Evolutionary conservation across 2,113 vertebrate species (phyloP), one percentile per base, ranked within the genome.

Genomic region (Chascanopsetta lugubris): DNA sequence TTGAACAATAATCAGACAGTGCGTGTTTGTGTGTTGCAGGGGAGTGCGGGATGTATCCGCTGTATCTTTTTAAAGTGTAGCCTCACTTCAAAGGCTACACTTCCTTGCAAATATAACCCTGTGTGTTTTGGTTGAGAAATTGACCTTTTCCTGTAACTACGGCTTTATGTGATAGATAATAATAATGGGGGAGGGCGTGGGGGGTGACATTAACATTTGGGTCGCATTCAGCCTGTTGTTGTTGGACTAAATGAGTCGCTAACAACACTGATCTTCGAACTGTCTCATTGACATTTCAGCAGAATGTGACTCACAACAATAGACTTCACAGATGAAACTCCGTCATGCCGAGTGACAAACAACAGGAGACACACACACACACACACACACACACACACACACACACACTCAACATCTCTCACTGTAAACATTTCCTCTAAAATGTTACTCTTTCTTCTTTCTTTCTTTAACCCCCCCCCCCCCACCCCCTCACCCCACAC

Each of bases 251-350:
- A 65, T 67, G 58, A 65, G 53, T 48, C 40, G 43, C 36, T 75
- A 73, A 64, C 63, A 66, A 53, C 54, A 55, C 48, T 53, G 49
- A 68, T 70, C 53, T 57, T 63, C 60, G 67, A 65, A 78, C 49
- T 50, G 45, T 72, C 59, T 81, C 50, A 8, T 27, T 85, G 77
- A 77, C 62, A 81, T 85, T 83, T 66, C 48, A 38, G 43, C 58
- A 22, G 57, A 76, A 71, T 66, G 59, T 69, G 82, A 74, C 54
- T 75, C 61, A 65, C 55, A 26, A 25, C 62, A 76, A 69, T 53
- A 29, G 57, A 58, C 40, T 57, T 69, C 2, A 10, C 56, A 55
- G 45, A 75, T 70, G 22, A 68, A 1, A 40, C 56, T 34, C 30
- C 26, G 17, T 69, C 74, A 74, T 75, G 46, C 49, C 40, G 30